Conservation (phyloP, 1,140 invertebrate species). For the Orius insidiosus region DNA sequence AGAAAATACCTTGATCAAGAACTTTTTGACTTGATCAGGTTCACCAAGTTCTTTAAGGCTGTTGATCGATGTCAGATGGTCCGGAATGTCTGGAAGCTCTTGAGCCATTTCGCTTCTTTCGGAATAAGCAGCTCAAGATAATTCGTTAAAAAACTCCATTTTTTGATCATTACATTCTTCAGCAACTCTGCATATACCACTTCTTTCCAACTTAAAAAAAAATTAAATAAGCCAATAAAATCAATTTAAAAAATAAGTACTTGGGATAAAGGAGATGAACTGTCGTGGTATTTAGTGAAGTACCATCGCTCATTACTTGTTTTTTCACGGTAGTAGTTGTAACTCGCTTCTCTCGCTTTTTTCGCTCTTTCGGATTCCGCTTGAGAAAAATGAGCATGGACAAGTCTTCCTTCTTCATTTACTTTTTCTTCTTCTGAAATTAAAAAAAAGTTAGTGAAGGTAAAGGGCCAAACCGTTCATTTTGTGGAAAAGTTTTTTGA, state of each 20-base stretch:
- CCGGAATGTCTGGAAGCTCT: conserved; percentile 29
- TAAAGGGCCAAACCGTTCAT: too few species aligned
- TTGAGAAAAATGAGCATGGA: conserved; percentile 70
- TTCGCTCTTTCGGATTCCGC: conserved; percentile 51
- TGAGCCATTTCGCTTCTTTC: conserved; percentile 36
- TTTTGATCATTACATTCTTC: conserved; percentile 31
- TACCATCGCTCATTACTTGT: conserved; percentile 65
- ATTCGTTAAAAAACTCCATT: conserved; percentile 33
- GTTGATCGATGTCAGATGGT: conserved; percentile 35
- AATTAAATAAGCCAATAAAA: conserved; percentile 25
- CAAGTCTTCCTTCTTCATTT: conserved; percentile 43
- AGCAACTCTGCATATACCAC: conserved; percentile 34
- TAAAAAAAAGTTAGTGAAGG: neutral
- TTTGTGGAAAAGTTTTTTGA: too few species aligned
- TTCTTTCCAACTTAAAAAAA: conserved; percentile 25
- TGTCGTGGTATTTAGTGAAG: conserved; percentile 38
- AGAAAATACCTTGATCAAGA: conserved; percentile 44
- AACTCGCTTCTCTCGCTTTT: conserved; percentile 57
- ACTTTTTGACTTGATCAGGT: conserved; percentile 55
- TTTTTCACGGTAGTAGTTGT: conserved; percentile 47
- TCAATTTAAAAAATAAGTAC: conserved; percentile 24
- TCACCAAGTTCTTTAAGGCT: conserved; percentile 44
- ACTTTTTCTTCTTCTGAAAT: conserved; percentile 29
- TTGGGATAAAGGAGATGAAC: conserved; percentile 38
- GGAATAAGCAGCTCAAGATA: conserved; percentile 44